These are phyloP conservation scores for Lepidocyrtoides sp. DNA, from an alignment of 2,888 invertebrate species.

Conservation along the genomic window DNA sequence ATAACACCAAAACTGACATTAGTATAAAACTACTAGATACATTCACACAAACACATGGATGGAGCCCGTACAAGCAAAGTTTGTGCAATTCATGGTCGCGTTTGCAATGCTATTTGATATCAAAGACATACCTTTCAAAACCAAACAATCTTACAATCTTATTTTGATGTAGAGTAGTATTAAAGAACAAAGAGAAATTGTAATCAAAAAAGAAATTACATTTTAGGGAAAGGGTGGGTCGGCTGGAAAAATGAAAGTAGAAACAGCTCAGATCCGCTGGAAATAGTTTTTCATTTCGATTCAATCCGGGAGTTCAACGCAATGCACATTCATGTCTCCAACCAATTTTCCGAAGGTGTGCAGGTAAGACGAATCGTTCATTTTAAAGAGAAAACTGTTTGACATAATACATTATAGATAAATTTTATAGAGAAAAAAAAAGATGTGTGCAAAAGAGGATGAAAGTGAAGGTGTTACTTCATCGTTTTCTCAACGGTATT, in stretches of 20 bases:
- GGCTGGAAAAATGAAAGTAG: constrained; percentile 95
- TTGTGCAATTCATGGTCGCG: neutral
- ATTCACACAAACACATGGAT: neutral
- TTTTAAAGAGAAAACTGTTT: constrained; percentile 49
- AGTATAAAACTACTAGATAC: neutral
- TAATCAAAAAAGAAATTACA: constrained; percentile 70
- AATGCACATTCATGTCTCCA: constrained; percentile 94
- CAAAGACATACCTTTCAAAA: neutral
- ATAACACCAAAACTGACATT: constrained; percentile 29
- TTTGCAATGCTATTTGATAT: neutral
- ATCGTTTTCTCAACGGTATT: constrained; percentile 47
- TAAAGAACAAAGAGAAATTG: constrained; percentile 35
- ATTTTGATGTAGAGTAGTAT: constrained; percentile 22
- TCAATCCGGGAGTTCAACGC: constrained; percentile 94
- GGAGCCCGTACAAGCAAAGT: neutral
- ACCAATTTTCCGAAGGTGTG: constrained; percentile 94
- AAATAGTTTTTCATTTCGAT: constrained; percentile 94
- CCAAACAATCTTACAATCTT: neutral
- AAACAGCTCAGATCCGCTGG: constrained; percentile 88
- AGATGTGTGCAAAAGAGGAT: neutral
- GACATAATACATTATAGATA: constrained; percentile 36
- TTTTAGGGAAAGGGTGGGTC: constrained; percentile 93
- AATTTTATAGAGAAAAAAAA: constrained; percentile 32
- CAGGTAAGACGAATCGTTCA: constrained; percentile 88
- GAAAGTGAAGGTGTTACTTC: constrained; percentile 33